These are phyloP conservation scores for Atta cephalotes DNA, from an alignment of 1,140 invertebrate species.

Conservation along the genomic window DNA sequence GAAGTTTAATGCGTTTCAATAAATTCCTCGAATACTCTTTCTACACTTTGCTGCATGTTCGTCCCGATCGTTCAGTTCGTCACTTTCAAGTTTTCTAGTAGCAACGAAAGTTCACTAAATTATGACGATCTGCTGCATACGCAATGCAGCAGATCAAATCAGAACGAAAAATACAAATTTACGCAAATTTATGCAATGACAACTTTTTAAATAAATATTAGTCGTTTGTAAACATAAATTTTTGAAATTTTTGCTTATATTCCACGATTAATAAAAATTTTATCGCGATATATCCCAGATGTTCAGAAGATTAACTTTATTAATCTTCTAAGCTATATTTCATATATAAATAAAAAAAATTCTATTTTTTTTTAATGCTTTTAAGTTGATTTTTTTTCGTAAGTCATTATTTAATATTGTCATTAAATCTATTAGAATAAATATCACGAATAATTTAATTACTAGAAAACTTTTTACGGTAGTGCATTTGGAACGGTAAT, in stretches of 20 bases:
- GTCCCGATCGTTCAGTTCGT: not conserved
- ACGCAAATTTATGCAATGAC: not conserved
- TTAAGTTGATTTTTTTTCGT: not conserved
- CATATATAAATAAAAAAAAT: not conserved
- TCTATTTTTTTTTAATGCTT: not conserved
- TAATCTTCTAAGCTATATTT: not conserved
- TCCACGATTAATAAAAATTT: not conserved
- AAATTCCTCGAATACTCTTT: constrained; percentile 45
- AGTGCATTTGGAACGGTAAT: constrained; percentile 66
- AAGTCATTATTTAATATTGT: constrained; percentile 1
- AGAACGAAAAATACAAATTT: constrained; percentile 12
- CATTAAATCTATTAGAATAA: not conserved
- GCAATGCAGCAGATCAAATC: not conserved
- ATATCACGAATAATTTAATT: constrained; percentile 14
- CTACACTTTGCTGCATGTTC: not conserved
- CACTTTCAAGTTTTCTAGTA: constrained; percentile 2
- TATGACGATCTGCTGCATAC: constrained; percentile 10
- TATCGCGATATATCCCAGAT: not conserved
- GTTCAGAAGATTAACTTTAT: not conserved
- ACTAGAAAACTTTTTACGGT: constrained; percentile 38
- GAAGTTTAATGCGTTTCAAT: constrained; percentile 79
- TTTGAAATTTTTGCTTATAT: not conserved
- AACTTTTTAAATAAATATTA: not conserved
- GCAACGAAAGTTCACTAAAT: constrained; percentile 34
- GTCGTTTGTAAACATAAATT: not conserved